A percentile compares a stretch with the other conserved stretches of the same genome.
Evolutionary conservation across 2,888 invertebrate genomes (phyloP).

Genomic region (Elegia similella): DNA sequence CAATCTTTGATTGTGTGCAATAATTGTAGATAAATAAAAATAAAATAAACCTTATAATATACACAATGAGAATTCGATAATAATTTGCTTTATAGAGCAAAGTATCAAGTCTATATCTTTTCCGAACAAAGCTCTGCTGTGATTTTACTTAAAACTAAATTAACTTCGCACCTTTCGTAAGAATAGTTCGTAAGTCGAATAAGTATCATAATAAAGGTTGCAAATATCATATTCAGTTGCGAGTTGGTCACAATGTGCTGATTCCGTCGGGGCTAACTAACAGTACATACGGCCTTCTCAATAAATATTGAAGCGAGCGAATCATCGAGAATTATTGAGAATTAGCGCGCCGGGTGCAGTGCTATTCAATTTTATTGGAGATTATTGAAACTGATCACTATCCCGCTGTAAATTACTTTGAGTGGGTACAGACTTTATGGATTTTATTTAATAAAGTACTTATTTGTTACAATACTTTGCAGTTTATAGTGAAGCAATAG

Average conservation of each 20-base stretch:
- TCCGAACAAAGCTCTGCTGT: too few species aligned
- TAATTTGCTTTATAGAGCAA: too few species aligned
- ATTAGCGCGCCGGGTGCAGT: constrained; percentile 9
- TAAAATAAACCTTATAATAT: too few species aligned
- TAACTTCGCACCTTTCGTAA: too few species aligned
- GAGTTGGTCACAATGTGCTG: constrained; percentile 1
- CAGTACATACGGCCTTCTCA: neutral
- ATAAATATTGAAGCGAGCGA: constrained; percentile 5
- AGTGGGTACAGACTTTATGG: neutral
- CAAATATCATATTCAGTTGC: neutral
- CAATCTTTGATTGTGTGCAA: too few species aligned
- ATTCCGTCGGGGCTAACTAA: neutral
- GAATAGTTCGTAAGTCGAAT: too few species aligned
- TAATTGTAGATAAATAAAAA: too few species aligned
- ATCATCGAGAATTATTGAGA: constrained; percentile 8
- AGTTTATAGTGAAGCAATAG: too few species aligned
- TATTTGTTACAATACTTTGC: neutral
- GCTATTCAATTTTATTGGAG: constrained; percentile 15
- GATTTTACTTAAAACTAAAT: neutral
- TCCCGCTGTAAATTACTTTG: constrained; percentile 3
- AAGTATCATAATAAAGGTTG: too few species aligned
- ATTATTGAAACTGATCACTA: constrained; percentile 17
- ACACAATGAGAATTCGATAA: too few species aligned
- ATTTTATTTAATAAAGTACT: neutral
- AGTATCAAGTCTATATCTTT: too few species aligned